Evolutionary conservation across 2,113 vertebrate genomes (phyloP), one percentile per base, ranked within the genome.

Genomic region (Tachysurus fulvidraco): DNA sequence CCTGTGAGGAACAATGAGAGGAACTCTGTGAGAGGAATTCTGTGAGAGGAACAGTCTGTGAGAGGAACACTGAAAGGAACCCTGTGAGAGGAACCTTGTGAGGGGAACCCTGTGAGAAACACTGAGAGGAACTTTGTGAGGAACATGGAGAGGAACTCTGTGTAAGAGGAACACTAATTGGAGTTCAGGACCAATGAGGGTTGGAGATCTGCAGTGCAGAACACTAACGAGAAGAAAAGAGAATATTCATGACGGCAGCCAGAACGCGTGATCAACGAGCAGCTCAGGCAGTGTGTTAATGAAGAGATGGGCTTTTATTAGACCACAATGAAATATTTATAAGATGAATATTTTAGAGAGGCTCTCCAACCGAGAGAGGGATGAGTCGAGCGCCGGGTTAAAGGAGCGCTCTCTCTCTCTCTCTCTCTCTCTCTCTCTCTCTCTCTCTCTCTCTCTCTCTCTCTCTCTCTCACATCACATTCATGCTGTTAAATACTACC

Each of bases 261-360:
- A 91, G 93, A 96, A 93, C 92, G 84, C 84, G 88, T 94, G 95
- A 95, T 95, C 93, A 94, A 94, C 93, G 94, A 90, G 89, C 91
- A 89, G 89, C 89, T 91, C 93, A 85, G 91, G 93, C 92, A 92
- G 91, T 91, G 92, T 92, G 90, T 94, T 95, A 95, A 95, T 95
- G 95, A 95, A 93, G 93, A 93, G 91, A 89, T 88, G 81, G 59
- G 91, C 94, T 95, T 95, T 96, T 95, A 95, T 95, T 95, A 95
- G 94, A 93, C 87, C 84, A 88, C 86, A 91, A 90, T 96, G 93
- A 93, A 95, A 95, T 95, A 95, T 95, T 95, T 94, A 95, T 95
- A 89, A 88, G 93, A 95, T 95, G 91, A 95, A 96, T 95, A 94
- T 95, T 96, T 96, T 92, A 96, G 89, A 87, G 89, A 90, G 77